Evolutionary conservation across 2,113 vertebrate species (phyloP), one percentile per base, ranked within the genome.

Genomic region (Tragelaphus strepsiceros): DNA sequence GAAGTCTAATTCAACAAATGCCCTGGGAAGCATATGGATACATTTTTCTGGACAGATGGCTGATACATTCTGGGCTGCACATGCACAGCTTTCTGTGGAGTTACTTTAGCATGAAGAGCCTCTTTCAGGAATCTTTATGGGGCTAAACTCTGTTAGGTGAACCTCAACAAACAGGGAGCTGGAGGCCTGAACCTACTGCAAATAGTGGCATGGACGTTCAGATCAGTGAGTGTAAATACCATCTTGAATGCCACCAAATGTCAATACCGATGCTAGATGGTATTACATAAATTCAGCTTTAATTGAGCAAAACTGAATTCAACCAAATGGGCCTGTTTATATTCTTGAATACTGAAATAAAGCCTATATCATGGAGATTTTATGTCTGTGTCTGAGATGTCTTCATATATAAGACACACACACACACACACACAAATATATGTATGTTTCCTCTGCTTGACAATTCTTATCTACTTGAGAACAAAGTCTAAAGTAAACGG

Each of bases 211-310:
- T 12, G 49, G 97, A 56, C 14, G 3, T 82, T 83, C 90, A 16
- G 81, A 4, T 35, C 22, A n/a, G 43, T 3, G 92, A 97, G 35
- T 96, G 88, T 96, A 98, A 99, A 98, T 94, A 98, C 77, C 97
- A 98, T 97, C 96, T 97, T 97, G 98, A 98, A 98, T 98, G 93
- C 96, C 91, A 95, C 77, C 78, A 97, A 98, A 97, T 97, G 95
- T 98, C 98, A 97, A 92, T 97, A 78, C 74, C 4, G 81, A 96
- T 93, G 82, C 32, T 94, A 96, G 94, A 92, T 94, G 49, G 35
- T 71, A 88, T 95, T 96, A 87, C 46, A 98, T 93, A 97, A 98
- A 98, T 95, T 96, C 2, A 97, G 96, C 95, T 98, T 94, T 96
- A 98, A 96, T 93, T 93, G 95, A 97, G 54, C 54, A 98, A 98